Evolutionary conservation across 2,888 invertebrate genomes (phyloP).

Genomic region (Drosophila cracens): DNA sequence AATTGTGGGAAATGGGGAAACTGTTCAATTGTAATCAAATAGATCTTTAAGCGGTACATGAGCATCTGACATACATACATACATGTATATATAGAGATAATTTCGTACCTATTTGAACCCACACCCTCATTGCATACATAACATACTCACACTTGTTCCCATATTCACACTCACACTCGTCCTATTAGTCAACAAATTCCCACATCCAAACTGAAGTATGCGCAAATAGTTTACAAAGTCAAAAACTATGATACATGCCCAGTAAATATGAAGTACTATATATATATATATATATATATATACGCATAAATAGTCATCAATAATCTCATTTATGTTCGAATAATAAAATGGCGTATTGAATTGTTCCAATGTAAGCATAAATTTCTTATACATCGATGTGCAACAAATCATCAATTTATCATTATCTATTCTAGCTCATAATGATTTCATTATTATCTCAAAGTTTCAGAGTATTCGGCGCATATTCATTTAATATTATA

Average conservation of each 20-base stretch:
- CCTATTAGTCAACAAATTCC: background rate
- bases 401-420: background rate
- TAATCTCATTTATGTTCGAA: background rate
- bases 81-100: background rate
- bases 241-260: background rate
- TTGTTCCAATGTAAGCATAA: too few relatives aligned
- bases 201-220: background rate
- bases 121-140: slow-evolving; percentile 1
- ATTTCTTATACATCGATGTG: background rate
- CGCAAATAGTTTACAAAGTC: background rate
- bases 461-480: background rate
- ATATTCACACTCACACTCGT: background rate
- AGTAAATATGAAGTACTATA: background rate
- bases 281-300: background rate
- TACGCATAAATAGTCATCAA: background rate
- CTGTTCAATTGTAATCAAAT: slow-evolving; percentile 24
- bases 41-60: background rate
- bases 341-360: background rate
- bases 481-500: background rate
- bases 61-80: background rate
- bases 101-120: background rate
- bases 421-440: background rate
- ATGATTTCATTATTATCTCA: background rate
- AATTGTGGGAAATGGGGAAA: background rate
- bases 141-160: background rate